Base-by-base conservation (phyloP, 2,888 invertebrate genomes). In the Phengaris alcon region DNA sequence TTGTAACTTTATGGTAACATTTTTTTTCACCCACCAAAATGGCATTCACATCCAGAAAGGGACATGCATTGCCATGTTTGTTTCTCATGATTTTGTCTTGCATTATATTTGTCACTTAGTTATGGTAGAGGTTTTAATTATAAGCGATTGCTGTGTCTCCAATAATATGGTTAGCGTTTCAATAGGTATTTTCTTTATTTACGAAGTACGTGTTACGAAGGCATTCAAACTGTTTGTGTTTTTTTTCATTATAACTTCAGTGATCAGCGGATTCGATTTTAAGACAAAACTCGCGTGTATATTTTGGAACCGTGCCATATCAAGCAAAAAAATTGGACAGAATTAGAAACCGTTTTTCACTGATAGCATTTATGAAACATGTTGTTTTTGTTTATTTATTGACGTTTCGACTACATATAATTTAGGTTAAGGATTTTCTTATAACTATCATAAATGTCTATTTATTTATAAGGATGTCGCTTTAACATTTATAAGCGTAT, bases 61-160 rank as follows among this genome's bases (percentile, higher is more conserved):
- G 76, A 75, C 82, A 81, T 84, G 78, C 85, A 86, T 87, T 87
- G 87, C 91, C 87, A 86, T 84, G 88, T 88, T 87, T 87, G 82
- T 84, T 82, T 83, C 85, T 84, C 82, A 85, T 85, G 85, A 87
- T 85, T 87, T 88, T 85, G 87, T 84, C 83, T 82, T 83, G 85
- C 84, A 83, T 81, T 85, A 85, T 81, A 83, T 84, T 85, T 86
- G 86, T 84, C 86, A 85, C 84, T 87, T 88, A 85, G 85, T 85
- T 83, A 84, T 82, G 86, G 86, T 91, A 91, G 86, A 84, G 87
- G 87, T 86, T 87, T 82, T 87, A 88, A 85, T 83, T 86, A 78
- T 93, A 91, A 90, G 89, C 86, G 81, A 88, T 91, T 93, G 92
- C 93, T 93, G 93, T 93, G 92, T 92, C 92, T 89, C 89, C 93